phyloP scores from a whole-genome alignment of 2,797 vertebrate species.

The Scarus forsteni region DNA sequence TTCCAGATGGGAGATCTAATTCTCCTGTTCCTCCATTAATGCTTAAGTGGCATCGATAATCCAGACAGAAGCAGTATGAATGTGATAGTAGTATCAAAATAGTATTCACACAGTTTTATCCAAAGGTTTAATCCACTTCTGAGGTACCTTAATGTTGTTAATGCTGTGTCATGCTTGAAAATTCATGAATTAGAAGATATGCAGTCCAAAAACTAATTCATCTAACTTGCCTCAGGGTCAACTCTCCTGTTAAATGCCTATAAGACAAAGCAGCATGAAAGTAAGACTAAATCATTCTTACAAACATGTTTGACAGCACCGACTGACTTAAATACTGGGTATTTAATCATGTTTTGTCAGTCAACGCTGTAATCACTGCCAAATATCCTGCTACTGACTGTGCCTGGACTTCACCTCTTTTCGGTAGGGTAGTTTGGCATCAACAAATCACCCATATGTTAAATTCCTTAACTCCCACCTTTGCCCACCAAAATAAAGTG shows the following conservation, averaged over 20 bases:
- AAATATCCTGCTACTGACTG: conserved; percentile 40
- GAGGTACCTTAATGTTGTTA: conserved; percentile 19
- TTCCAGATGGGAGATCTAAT: conserved; percentile 7
- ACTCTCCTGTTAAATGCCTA: conserved; percentile 20
- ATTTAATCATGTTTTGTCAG: conserved; percentile 29
- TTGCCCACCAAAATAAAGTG: conserved; percentile 20
- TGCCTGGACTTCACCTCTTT: conserved; percentile 40
- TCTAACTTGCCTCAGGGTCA: conserved; percentile 21
- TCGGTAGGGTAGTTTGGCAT: conserved; percentile 6
- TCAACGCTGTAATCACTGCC: conserved; percentile 57
- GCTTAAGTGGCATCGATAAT: conserved; percentile 49
- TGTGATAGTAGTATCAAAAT: conserved; percentile 2
- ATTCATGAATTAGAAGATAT: conserved; percentile 6
- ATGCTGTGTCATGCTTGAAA: conserved; percentile 16
- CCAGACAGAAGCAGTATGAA: conserved; percentile 4
- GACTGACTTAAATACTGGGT: conserved; percentile 26
- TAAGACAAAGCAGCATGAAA: conserved; percentile 19
- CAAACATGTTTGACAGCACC: conserved; percentile 5
- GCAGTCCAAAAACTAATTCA: conserved; percentile 4
- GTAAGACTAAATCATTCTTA: not conserved
- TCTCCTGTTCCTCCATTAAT: conserved; percentile 45
- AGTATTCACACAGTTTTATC: conserved; percentile 1
- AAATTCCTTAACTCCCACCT: conserved; percentile 10
- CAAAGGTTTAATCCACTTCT: conserved; percentile 25
- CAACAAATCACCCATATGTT: conserved; percentile 27